Evolutionary conservation across 1,140 invertebrate genomes (phyloP).

Genomic region (Zophobas morio): DNA sequence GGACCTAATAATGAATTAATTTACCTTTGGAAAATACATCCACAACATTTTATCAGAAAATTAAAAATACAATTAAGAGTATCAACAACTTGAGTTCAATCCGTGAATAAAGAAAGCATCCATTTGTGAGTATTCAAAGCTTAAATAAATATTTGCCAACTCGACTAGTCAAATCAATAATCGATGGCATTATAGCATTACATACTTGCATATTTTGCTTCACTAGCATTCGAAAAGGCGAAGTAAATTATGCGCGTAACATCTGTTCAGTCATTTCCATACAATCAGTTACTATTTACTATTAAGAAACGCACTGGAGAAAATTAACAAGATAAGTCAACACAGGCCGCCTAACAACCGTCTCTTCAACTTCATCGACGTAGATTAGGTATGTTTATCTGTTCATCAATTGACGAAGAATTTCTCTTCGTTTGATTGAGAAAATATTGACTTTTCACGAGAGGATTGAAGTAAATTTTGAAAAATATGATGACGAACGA

Average conservation of each 20-base stretch:
- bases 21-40: no score
- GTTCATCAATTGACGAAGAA: not conserved
- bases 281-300: conserved; percentile 10
- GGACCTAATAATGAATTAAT: no score
- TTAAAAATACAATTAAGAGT: no score
- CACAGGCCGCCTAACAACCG: not conserved
- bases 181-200: not conserved
- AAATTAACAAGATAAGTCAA: conserved; percentile 20
- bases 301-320: not conserved
- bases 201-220: not conserved
- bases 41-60: no score
- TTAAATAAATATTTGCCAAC: conserved; percentile 3
- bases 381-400: conserved; percentile 15
- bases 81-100: no score
- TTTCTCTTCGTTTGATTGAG: conserved; percentile 1
- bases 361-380: not conserved
- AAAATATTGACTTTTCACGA: not conserved
- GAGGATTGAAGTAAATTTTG: not conserved
- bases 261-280: conserved; percentile 14
- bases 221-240: not conserved
- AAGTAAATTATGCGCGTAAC: not conserved
- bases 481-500: not conserved
- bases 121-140: not conserved
- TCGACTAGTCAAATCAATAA: not conserved
- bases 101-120: not conserved